Conservation (phyloP, 53 echinoderm and acorn worm species). For the Paracentrotus lividus region DNA sequence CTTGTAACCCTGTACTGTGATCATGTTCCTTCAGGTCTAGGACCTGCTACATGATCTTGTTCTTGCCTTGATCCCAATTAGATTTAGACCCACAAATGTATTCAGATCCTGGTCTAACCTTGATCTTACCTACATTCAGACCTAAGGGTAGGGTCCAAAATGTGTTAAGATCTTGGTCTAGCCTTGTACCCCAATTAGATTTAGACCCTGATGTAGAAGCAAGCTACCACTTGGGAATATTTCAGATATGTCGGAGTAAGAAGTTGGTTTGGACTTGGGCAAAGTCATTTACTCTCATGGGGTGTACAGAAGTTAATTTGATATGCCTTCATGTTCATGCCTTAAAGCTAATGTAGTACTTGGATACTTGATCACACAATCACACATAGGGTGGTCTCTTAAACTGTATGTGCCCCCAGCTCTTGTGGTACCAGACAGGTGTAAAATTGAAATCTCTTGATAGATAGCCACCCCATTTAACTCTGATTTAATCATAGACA, state of each 20-base stretch:
- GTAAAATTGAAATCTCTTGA: neutral
- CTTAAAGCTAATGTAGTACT: neutral
- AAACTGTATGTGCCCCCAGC: neutral
- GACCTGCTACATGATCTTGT: neutral
- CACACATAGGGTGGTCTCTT: neutral
- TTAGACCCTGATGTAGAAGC: too few relatives aligned
- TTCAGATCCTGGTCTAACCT: too few relatives aligned
- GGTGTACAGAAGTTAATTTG: neutral
- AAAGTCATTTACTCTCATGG: neutral
- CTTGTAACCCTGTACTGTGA: neutral
- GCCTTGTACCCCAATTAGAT: too few relatives aligned
- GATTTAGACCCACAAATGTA: neutral
- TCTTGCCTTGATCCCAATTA: slow-evolving; percentile 11
- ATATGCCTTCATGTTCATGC: neutral
- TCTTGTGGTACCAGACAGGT: neutral
- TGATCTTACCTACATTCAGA: too few relatives aligned
- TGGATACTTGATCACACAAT: neutral
- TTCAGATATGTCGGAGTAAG: neutral
- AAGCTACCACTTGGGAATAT: neutral
- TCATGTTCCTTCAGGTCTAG: neutral
- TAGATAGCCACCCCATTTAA: neutral
- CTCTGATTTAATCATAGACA: too few relatives aligned
- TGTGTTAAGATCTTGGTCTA: too few relatives aligned
- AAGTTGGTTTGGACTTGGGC: neutral
- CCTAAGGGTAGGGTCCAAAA: neutral